Evolutionary conservation across 2,797 vertebrate species (phyloP), one percentile per base, ranked within the genome.

Genomic region (Peromyscus attwateri): DNA sequence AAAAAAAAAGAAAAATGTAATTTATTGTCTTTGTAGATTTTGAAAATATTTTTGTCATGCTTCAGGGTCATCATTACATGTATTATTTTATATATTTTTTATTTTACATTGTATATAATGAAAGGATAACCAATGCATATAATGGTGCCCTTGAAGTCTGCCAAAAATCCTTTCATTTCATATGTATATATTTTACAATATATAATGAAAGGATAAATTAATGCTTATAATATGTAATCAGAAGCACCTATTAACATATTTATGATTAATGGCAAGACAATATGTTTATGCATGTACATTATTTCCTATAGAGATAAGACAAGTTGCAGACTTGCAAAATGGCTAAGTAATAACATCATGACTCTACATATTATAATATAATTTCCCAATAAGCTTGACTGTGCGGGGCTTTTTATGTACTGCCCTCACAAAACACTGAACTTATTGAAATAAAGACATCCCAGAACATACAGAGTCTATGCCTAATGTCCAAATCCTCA

Each of bases 11-110:
- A 85, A 34, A 96, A 96, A 94, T 71, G 80, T 23, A 95, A 87
- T 34, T 97, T 82, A 79, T 85, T 94, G 77, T 83, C 87, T 95
- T 88, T 97, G 92, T 94, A 97, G 52, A 85, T 85, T 96, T 34
- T 81, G 76, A 91, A 96, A 73, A 49, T 34, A 92, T 95, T 96
- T 96, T 92, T 89, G 37, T 91, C 64, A 91, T 81, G 79, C 52
- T 46, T 95, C 19, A 31, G 62, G 27, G 79, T 95, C 55, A 91
- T 68, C 64, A 52, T 95, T 89, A 92, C 46, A 92, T 25, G 64
- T 62, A 95, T 91, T 91, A 89, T 55, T 81, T 89, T 97, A 46
- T 89, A 19, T 49, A 46, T 79, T 76, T 34, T 52, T 60, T 62
- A 76, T 34, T 76, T 89, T 43, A 76, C 40, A 34, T 62, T 34